These are phyloP conservation scores for Prinia subflava DNA, from an alignment of 2,113 vertebrate genomes.

Conservation along the genomic window DNA sequence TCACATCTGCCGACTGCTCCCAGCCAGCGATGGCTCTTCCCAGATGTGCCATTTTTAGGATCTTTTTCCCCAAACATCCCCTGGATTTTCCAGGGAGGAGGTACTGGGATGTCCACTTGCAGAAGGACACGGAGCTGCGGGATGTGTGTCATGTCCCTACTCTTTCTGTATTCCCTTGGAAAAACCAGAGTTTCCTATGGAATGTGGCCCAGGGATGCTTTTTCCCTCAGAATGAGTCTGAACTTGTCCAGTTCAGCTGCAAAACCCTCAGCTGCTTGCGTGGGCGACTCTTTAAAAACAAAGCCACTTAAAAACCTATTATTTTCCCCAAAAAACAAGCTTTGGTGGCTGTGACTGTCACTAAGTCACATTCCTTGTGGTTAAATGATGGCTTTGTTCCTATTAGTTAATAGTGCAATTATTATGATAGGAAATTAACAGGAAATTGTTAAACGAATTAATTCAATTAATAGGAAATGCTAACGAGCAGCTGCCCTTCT, in stretches of 20 bases:
- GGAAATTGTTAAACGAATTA: neutral
- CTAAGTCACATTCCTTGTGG: neutral
- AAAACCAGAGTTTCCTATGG: neutral
- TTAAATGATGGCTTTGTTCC: neutral
- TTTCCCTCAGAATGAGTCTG: neutral
- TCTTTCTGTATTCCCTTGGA: neutral
- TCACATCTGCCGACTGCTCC: neutral
- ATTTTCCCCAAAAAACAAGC: rapidly evolving
- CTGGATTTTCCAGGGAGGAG: neutral
- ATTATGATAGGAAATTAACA: neutral
- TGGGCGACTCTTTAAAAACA: neutral
- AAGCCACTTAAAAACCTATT: neutral
- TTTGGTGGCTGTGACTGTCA: neutral
- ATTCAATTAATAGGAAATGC: neutral
- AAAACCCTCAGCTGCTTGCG: neutral
- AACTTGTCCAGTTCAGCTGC: neutral
- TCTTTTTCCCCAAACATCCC: neutral
- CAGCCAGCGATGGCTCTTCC: neutral
- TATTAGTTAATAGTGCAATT: neutral
- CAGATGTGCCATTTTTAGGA: neutral
- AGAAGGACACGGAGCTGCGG: neutral
- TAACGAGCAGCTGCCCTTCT: neutral
- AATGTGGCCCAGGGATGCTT: neutral
- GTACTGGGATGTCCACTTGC: neutral
- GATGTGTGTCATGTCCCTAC: neutral